Evolutionary conservation across 1,140 invertebrate species (phyloP).

Genomic region (Bombus fervidus): DNA sequence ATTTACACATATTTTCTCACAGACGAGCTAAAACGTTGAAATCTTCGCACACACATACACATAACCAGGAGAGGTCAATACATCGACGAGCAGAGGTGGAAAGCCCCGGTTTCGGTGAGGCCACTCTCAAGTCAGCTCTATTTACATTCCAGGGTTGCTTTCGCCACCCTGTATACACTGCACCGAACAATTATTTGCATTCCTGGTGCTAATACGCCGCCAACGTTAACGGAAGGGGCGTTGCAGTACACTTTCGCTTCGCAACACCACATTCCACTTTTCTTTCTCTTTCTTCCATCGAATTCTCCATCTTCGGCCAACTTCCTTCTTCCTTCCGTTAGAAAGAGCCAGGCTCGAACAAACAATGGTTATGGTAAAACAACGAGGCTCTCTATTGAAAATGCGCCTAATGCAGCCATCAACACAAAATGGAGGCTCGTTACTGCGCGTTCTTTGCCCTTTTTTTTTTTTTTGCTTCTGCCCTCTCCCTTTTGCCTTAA

Average conservation of each 20-base stretch:
- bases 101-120: slow-evolving; percentile 43
- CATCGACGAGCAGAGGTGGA: slow-evolving; percentile 48
- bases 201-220: slow-evolving; percentile 69
- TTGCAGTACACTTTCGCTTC: slow-evolving; percentile 38
- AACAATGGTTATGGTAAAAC: slow-evolving; percentile 41
- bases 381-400: slow-evolving; percentile 29
- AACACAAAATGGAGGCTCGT: slow-evolving; percentile 37
- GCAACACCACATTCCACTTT: neutral
- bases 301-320: neutral
- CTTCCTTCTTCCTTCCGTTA: neutral
- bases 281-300: neutral
- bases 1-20: too few relatives aligned
- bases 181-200: slow-evolving; percentile 80
- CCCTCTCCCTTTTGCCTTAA: neutral
- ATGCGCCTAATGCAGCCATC: slow-evolving; percentile 37
- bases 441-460: slow-evolving; percentile 1
- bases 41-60: neutral
- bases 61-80: slow-evolving; percentile 30
- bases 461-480: too few relatives aligned
- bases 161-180: slow-evolving; percentile 71
- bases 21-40: neutral
- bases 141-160: slow-evolving; percentile 77
- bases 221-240: slow-evolving; percentile 37
- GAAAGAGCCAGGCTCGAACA: neutral
- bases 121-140: slow-evolving; percentile 71